These are phyloP conservation scores for Protonibea diacanthus DNA, from an alignment of 2,797 vertebrate genomes.

Conservation along the genomic window DNA sequence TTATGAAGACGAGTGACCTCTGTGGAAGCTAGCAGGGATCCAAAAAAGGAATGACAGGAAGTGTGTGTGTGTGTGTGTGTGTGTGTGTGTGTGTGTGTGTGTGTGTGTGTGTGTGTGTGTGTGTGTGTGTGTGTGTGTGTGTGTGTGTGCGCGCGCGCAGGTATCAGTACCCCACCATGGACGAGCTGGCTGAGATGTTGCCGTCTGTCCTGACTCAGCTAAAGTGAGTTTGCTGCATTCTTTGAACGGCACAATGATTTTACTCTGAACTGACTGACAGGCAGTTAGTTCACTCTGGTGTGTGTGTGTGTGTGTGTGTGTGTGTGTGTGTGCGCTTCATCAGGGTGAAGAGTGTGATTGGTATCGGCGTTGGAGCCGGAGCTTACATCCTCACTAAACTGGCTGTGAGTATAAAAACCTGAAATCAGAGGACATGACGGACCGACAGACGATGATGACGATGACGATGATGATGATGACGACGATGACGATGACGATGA, in stretches of 20 bases:
- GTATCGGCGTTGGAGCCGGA: slow-evolving; percentile 95
- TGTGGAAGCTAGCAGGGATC: no score
- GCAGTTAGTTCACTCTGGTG: neutral
- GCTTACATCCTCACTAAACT: slow-evolving; percentile 93
- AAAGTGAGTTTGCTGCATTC: slow-evolving; percentile 81
- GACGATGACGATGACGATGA: no score
- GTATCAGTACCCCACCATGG: slow-evolving; percentile 95
- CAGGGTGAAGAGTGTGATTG: slow-evolving; percentile 88
- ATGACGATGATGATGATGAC: no score
- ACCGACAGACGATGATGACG: no score
- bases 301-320: slow-evolving; percentile 18
- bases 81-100: no score
- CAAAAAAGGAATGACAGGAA: no score
- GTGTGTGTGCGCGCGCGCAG: slow-evolving; percentile 69
- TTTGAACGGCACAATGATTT: slow-evolving; percentile 20
- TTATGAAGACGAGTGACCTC: no score
- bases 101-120: neutral
- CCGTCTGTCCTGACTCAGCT: slow-evolving; percentile 91
- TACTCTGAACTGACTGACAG: neutral
- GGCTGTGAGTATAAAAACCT: slow-evolving; percentile 87
- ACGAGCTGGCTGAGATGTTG: slow-evolving; percentile 95
- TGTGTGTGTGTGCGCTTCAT: slow-evolving; percentile 12
- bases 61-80: no score
- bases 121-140: slow-evolving; percentile 28
- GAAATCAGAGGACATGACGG: no score